These are phyloP conservation scores for Leptodactylus fuscus DNA, from an alignment of 2,113 vertebrate species.

Conservation along the genomic window DNA sequence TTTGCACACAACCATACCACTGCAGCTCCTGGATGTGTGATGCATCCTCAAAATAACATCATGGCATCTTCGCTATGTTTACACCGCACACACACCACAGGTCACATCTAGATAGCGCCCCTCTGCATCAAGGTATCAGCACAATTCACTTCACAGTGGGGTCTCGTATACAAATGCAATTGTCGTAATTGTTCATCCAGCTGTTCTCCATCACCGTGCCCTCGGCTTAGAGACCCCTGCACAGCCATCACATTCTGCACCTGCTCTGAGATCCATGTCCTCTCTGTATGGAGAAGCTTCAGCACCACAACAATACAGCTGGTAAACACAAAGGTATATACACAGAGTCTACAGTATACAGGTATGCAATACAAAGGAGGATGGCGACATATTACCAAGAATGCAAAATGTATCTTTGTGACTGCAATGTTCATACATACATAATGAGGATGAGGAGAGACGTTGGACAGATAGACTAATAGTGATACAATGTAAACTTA, in stretches of 20 bases:
- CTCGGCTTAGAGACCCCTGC: neutral
- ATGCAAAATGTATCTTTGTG: neutral
- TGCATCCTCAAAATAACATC: neutral
- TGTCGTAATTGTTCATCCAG: neutral
- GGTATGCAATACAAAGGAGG: neutral
- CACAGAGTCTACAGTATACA: neutral
- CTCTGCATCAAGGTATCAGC: neutral
- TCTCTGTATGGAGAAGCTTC: neutral
- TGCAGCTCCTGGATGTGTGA: neutral
- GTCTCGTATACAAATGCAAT: neutral
- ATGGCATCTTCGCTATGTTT: neutral
- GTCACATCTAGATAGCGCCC: neutral
- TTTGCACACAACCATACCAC: neutral
- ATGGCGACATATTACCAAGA: neutral
- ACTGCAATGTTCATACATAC: too few species aligned
- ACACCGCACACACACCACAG: neutral
- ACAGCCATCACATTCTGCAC: neutral
- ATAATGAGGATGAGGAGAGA: too few species aligned
- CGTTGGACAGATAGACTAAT: too few species aligned
- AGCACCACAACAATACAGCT: neutral
- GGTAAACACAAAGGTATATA: neutral
- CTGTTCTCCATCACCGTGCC: neutral
- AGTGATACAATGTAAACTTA: too few species aligned
- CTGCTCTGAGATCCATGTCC: neutral
- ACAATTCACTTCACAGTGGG: neutral